phyloP scores from a whole-genome alignment of 2,888 invertebrate species.

The Ceraclea dissimilis region DNA sequence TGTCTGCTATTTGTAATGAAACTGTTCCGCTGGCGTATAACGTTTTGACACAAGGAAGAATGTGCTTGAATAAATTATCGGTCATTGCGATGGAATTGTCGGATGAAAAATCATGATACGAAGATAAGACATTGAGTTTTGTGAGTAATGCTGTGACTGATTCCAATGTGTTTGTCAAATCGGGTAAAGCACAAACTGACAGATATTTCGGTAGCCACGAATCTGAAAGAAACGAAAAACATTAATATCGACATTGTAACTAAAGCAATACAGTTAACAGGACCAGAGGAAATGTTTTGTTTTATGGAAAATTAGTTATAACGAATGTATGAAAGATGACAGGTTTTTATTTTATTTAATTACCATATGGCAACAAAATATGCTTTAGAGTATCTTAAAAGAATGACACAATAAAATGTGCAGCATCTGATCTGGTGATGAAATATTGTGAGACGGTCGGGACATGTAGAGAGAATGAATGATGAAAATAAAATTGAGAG shows the following conservation, averaged over 20 bases:
- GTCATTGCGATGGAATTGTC: conserved; percentile 20
- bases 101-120: conserved; percentile 14
- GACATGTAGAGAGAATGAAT: no score
- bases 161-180: conserved; percentile 27
- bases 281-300: neutral
- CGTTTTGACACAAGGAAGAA: conserved; percentile 27
- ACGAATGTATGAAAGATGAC: no score
- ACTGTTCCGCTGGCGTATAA: conserved; percentile 18
- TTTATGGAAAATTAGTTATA: no score
- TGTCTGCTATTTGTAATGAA: conserved; percentile 27
- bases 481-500: no score
- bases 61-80: conserved; percentile 28
- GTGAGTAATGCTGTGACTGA: conserved; percentile 24
- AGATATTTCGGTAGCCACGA: conserved; percentile 29
- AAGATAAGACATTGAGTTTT: conserved; percentile 24
- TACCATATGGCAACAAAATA: no score
- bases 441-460: no score
- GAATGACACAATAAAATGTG: no score
- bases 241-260: no score
- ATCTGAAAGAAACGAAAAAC: conserved; percentile 28
- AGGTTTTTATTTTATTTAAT: no score
- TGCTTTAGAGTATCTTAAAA: no score
- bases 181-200: conserved; percentile 26
- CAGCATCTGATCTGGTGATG: no score
- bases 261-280: conserved; percentile 7